Conservation (phyloP, 64 coral and sea anemone species). For the Montipora efflorescens region DNA sequence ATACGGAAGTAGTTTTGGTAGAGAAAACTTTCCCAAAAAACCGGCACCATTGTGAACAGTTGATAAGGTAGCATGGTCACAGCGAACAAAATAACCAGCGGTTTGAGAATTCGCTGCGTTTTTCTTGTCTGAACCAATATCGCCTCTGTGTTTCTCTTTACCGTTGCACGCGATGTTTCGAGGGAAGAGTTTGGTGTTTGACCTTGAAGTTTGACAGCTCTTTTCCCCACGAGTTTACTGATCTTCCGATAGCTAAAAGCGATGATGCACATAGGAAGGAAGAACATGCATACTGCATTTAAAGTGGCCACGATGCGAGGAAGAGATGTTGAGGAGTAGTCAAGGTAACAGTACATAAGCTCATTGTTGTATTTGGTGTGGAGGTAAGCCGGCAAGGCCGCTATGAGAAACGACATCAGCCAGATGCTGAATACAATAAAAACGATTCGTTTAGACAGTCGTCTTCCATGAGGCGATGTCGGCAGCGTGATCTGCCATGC, state of each 20-base stretch:
- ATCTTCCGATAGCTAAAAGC: conserved; percentile 45
- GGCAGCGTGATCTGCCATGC: neutral
- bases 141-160: conserved; percentile 11
- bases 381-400: neutral
- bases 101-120: conserved; percentile 52
- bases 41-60: neutral
- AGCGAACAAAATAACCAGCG: conserved; percentile 49
- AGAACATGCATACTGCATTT: conserved; percentile 25
- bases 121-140: conserved; percentile 58
- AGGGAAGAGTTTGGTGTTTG: neutral
- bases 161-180: neutral
- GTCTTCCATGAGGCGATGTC: neutral
- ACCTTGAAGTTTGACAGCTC: neutral
- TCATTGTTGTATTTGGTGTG: neutral
- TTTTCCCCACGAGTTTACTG: neutral
- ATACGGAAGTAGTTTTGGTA: neutral
- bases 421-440: conserved; percentile 44
- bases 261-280: conserved; percentile 55
- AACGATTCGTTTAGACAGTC: conserved; percentile 24
- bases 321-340: neutral
- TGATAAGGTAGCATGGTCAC: conserved; percentile 59
- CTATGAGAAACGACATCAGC: conserved; percentile 35
- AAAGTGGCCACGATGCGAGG: neutral
- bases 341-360: too few relatives aligned
- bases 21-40: neutral